Base-by-base conservation (phyloP, 2,797 vertebrate species). In the Yasuhikotakia modesta region DNA sequence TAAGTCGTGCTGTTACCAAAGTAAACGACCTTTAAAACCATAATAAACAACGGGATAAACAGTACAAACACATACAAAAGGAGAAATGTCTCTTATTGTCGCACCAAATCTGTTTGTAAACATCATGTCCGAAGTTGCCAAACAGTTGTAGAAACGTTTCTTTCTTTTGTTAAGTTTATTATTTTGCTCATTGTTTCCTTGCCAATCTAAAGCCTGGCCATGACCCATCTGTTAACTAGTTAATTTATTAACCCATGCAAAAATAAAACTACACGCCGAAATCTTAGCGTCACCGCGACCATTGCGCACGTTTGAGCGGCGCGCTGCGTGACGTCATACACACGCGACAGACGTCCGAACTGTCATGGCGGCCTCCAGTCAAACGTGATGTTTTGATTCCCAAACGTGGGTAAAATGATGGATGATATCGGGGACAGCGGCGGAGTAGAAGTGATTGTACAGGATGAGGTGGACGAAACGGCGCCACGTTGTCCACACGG, bases 401-500 rank as follows among this genome's bases (percentile, higher is more conserved):
- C 27, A 73, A 70, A 16, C 2, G 46, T 65, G 30, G 10, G 30
- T 30, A 58, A 46, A 24, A 63, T 55, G 12, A 4, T 13, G 73
- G 4, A 72, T 22, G 58, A 70, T 19, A 16, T 35, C 48, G 82
- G 58, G 0, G 88, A 88, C 2, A 65, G 43, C 2, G 85, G 87
- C 0, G 91, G 88, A 24, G 72, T 94, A 57, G 89, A 94, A 16
- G 84, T 93, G 0, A 78, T 93, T 79, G 13, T 92, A 8, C n/a
- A 73, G 5, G 81, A 85, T 1, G 85, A 30, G 63, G 72, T 45
- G 0, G 85, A 45, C 3, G 85, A 70, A 69, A 30, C 66, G 2
- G 86, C 86, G 35, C 93, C 94, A 0, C 82, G 80, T 13, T 94
- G 94, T 78, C 88, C 86, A 0, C 93, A 94, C 14, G 93, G 93